phyloP scores from a whole-genome alignment of 2,113 vertebrate species.

The Pygathrix nemaeus region DNA sequence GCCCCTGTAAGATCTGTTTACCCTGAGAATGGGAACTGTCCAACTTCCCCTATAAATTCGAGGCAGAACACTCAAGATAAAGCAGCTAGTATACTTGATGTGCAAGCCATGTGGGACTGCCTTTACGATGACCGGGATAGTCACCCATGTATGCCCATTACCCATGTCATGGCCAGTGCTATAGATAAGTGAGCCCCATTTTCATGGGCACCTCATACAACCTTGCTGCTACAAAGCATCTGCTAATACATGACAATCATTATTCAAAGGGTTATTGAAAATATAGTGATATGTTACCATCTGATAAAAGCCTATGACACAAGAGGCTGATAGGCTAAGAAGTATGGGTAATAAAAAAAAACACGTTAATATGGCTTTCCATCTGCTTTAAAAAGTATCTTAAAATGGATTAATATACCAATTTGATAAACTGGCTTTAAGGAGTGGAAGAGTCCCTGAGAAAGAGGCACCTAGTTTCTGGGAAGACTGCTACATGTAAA shows the following conservation, averaged over 20 bases:
- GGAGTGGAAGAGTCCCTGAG: background rate
- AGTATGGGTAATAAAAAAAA: background rate
- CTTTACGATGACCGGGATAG: background rate
- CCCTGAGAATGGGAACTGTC: background rate
- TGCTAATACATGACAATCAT: background rate
- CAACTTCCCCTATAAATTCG: background rate
- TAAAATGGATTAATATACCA: background rate
- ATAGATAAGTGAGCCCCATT: background rate
- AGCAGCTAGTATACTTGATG: background rate
- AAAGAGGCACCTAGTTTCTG: background rate
- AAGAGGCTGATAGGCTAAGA: background rate
- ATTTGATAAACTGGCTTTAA: background rate
- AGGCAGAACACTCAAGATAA: background rate
- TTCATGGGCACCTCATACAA: background rate
- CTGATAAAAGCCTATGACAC: background rate
- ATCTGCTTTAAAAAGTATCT: background rate
- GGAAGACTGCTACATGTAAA: background rate
- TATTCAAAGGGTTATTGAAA: background rate
- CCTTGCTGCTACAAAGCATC: background rate
- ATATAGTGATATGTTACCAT: background rate
- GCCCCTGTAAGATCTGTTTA: background rate
- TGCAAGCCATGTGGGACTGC: background rate
- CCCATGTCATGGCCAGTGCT: background rate
- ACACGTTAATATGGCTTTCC: background rate
- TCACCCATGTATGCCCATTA: background rate